Base-by-base conservation (phyloP, 2,113 vertebrate species). In the Cryptotis parvus region DNA sequence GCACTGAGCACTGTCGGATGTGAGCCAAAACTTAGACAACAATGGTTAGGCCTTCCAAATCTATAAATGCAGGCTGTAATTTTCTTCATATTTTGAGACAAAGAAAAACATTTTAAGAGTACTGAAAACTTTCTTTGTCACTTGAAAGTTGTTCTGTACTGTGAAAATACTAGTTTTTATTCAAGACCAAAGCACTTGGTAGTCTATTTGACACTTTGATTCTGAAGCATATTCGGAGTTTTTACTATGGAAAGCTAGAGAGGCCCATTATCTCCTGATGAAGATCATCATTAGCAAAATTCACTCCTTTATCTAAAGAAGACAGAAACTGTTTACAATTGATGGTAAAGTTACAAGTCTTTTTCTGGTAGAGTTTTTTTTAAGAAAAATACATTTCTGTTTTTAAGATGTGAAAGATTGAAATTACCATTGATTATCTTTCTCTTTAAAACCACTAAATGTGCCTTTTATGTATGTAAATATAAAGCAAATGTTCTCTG, bases 361-460 rank as follows among this genome's bases (percentile, higher is more conserved):
- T 68, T 86, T 3, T 41, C 8, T 92, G 43, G 6, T 49, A 10
- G 45, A 12, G 10, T 73, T 22, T 22, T 58, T 58, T 58, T 58
- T 58, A n/a, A n/a, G n/a, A n/a, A n/a, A n/a, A n/a, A n/a, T n/a
- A n/a, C n/a, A 18, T 58, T 24, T 58, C 18, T 87, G 2, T 26
- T 83, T 90, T 72, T 22, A 79, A 33, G 3, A 61, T 86, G 5
- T n/a, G 9, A 85, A 92, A 27, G 11, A 6, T 77, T 79, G 41
- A 93, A 88, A 78, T 85, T 4, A 43, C 12, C 74, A 69, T 88
- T 78, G 37, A 75, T 79, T 43, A 69, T 31, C 3, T 74, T 70
- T 80, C 35, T 80, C 41, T 82, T 82, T 65, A 82, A 93, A 90
- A 3, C 2, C 7, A 31, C 11, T 29, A 73, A 85, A 33, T 52